Conservation (phyloP, 53 echinoderm and acorn worm genomes). For the Paelopatides confundens region DNA sequence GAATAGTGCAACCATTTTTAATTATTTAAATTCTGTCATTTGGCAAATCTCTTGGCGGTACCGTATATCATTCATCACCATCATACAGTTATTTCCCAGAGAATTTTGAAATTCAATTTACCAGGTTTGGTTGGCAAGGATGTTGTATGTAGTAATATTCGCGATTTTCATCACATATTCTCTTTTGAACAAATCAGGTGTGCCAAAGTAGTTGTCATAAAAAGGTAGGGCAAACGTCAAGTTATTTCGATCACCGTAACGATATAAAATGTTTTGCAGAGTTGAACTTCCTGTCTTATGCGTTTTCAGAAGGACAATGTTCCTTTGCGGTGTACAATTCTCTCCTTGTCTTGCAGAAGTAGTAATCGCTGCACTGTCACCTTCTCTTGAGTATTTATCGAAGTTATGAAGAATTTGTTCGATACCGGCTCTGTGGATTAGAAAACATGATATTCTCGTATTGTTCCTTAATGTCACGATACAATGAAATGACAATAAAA, state of each 20-base stretch:
- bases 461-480: too few relatives aligned
- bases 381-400: not conserved
- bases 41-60: too few relatives aligned
- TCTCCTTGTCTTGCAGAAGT: not conserved
- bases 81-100: too few relatives aligned
- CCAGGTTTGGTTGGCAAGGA: conserved; percentile 84
- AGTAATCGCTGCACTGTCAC: too few relatives aligned
- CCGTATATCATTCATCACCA: too few relatives aligned
- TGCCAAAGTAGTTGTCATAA: conserved; percentile 68
- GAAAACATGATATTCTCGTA: too few relatives aligned
- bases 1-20: too few relatives aligned
- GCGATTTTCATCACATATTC: conserved; percentile 41
- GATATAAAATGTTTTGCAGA: conserved; percentile 83
- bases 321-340: conserved; percentile 56
- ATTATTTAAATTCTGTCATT: too few relatives aligned
- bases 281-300: conserved; percentile 89
- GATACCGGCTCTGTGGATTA: not conserved
- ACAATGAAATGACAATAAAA: too few relatives aligned
- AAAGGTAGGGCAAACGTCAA: conserved; percentile 79
- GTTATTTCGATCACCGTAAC: conserved; percentile 71
- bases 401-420: not conserved
- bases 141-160: conserved; percentile 53
- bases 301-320: conserved; percentile 80
- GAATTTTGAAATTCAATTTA: too few relatives aligned
- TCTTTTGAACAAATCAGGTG: conserved; percentile 20